These are phyloP conservation scores for Stramonita haemastoma DNA, from an alignment of 2,888 invertebrate genomes.

Conservation along the genomic window DNA sequence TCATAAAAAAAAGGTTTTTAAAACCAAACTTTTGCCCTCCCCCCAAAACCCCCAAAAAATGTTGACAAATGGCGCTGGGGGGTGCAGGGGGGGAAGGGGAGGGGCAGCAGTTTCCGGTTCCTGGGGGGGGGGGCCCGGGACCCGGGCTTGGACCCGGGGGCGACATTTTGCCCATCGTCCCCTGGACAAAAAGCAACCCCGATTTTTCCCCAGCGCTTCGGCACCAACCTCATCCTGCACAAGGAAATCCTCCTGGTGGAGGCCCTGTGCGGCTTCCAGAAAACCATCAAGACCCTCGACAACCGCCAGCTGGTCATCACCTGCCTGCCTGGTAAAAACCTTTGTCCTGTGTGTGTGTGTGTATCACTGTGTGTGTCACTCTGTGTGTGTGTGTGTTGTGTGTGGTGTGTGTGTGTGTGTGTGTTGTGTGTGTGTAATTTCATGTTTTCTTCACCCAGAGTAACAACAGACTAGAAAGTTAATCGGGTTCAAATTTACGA, in stretches of 20 bases:
- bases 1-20: too few relatives aligned
- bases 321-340: constrained; percentile 84
- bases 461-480: background rate
- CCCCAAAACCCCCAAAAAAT: too few relatives aligned
- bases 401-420: background rate
- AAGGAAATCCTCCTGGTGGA: constrained; percentile 93
- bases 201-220: constrained; percentile 82
- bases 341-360: constrained; percentile 1
- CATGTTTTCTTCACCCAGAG: background rate
- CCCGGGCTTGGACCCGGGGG: constrained; percentile 94
- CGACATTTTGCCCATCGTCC: constrained; percentile 96
- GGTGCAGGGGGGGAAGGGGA: constrained; percentile 91
- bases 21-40: too few relatives aligned
- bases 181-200: constrained; percentile 94
- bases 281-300: constrained; percentile 92
- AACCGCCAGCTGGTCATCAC: constrained; percentile 91
- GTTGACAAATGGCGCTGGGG: too few relatives aligned
- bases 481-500: background rate
- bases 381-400: background rate
- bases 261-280: constrained; percentile 96
- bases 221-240: constrained; percentile 87
- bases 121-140: constrained; percentile 97
- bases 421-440: background rate
- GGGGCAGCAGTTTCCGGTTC: constrained; percentile 95
- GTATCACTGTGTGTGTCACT: background rate